Percentiles rank a stretch among this genome's conserved stretches.
These are phyloP conservation scores for Oxyura jamaicensis DNA, from an alignment of 2,113 vertebrate species.

Conservation along the genomic window DNA sequence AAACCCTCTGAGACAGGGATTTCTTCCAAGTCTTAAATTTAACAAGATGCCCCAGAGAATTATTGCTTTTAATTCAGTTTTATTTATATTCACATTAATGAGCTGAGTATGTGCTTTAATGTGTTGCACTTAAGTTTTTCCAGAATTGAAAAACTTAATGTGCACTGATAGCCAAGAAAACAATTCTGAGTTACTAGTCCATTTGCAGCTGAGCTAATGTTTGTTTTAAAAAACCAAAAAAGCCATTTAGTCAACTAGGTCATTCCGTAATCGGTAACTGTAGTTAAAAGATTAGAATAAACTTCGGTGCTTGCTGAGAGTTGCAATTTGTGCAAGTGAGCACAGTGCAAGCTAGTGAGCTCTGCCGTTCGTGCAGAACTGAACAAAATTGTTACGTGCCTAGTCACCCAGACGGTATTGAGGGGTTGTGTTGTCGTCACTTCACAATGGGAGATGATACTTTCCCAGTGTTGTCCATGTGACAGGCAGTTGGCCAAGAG, in stretches of 20 bases:
- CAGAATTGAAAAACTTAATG: neutral
- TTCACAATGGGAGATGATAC: neutral
- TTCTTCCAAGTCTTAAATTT: conserved; percentile 29
- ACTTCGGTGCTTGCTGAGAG: neutral
- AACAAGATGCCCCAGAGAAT: neutral
- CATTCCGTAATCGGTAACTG: neutral
- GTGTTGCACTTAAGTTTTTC: neutral
- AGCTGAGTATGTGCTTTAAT: neutral
- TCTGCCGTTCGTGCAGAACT: accelerated
- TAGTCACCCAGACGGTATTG: neutral
- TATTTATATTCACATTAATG: neutral
- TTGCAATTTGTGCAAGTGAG: neutral
- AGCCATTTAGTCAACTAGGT: neutral
- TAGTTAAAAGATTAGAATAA: neutral
- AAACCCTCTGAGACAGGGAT: neutral
- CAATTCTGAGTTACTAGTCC: neutral
- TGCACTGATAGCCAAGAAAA: neutral
- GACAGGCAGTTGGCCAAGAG: neutral
- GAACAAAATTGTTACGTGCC: neutral
- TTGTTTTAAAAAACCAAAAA: neutral
- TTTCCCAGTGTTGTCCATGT: neutral
- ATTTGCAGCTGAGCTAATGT: neutral
- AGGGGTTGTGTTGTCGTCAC: neutral
- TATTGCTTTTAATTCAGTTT: conserved; percentile 6
- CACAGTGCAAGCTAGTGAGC: neutral